Base-by-base conservation (phyloP, 2,113 vertebrate species). In the Dasypus novemcinctus region DNA sequence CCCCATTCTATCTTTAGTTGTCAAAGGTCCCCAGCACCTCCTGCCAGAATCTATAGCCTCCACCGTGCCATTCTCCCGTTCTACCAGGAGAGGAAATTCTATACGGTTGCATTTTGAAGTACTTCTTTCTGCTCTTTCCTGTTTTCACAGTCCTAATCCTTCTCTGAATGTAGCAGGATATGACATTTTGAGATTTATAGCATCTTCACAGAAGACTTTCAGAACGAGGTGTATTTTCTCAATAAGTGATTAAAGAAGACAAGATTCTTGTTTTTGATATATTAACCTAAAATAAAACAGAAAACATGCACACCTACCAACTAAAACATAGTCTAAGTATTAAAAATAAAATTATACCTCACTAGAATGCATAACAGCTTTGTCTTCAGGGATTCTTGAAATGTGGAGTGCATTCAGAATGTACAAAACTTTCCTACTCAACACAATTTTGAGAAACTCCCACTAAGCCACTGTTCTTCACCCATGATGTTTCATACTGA, bases 381-480 rank as follows among this genome's bases (percentile, higher is more conserved):
- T 89, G 36, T 49, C 84, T 92, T 88, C 85, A 87, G 84, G 68
- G 61, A 92, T 85, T 93, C 64, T 86, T 86, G 49, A 95, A 96
- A 91, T 75, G 4, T 79, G 36, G 74, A 94, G 21, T 63, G 6
- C 59, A 94, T 91, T 88, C 85, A 94, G 81, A 95, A 82, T 74
- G 90, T 46, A 66, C 52, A 83, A 92, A 94, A 92, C n/a, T 81
- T 84, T 23, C 57, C 61, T 63, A 93, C 61, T 74, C 68, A 69
- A 74, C 36, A 96, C 8, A 63, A 43, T 81, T 89, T 94, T 84
- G 76, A 96, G 46, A 96, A 93, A 95, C 72, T 92, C 72, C 91
- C 72, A 92, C 83, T 76, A 75, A 93, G 36, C 33, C 31, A 81
- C 78, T 94, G 25, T 93, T 95, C 66, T 82, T 83, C 61, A 71